These are phyloP conservation scores for Anneissia japonica DNA, from an alignment of 35 echinoderm and acorn worm species.

Conservation along the genomic window DNA sequence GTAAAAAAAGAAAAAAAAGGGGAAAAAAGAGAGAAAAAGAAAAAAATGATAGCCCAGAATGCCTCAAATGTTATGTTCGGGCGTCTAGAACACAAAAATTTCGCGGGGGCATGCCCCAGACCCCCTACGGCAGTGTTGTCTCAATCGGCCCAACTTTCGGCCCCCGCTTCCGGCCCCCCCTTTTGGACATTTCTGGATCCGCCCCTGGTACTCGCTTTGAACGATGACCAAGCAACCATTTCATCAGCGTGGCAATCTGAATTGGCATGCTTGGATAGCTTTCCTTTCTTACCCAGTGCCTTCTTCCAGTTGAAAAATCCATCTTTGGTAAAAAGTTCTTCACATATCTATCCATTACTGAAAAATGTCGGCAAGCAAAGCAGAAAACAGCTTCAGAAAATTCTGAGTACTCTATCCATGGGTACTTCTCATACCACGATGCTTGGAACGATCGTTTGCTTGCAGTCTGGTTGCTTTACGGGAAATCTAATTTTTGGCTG, in stretches of 20 bases:
- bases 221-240: conserved; percentile 44
- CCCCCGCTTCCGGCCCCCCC: too few relatives aligned
- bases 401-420: conserved; percentile 4
- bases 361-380: conserved; percentile 13
- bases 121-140: too few relatives aligned
- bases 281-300: conserved; percentile 25
- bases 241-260: conserved; percentile 33
- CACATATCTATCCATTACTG: conserved; percentile 8
- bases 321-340: conserved; percentile 11
- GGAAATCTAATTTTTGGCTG: conserved; percentile 18
- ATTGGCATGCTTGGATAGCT: conserved; percentile 16
- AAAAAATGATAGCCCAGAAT: too few relatives aligned
- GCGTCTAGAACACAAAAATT: too few relatives aligned
- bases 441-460: not conserved
- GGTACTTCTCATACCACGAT: not conserved
- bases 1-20: too few relatives aligned
- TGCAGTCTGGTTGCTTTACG: not conserved
- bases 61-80: too few relatives aligned
- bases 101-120: too few relatives aligned
- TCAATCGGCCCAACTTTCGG: too few relatives aligned
- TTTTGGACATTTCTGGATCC: too few relatives aligned
- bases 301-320: conserved; percentile 23
- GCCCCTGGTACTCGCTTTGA: conserved; percentile 3
- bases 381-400: conserved; percentile 22
- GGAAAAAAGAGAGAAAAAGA: too few relatives aligned